These are phyloP conservation scores for Ceratosolen solmsi DNA, from an alignment of 1,140 invertebrate species.

Conservation along the genomic window DNA sequence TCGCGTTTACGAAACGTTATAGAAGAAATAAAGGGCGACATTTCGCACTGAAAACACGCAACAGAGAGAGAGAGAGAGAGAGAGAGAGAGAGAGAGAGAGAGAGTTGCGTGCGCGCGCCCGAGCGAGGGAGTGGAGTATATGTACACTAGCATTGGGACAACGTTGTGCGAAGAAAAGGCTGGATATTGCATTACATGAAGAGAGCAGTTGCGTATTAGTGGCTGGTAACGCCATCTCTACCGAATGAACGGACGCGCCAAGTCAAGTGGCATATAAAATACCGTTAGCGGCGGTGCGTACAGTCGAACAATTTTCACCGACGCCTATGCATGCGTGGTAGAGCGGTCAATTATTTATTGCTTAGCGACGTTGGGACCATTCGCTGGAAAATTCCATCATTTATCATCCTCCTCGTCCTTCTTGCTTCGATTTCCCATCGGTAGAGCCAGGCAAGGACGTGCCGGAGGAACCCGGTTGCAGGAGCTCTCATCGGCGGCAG, in stretches of 20 bases:
- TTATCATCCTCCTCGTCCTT: neutral
- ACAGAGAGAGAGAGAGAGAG: neutral
- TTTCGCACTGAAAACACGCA: too few relatives aligned
- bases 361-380: too few relatives aligned
- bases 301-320: neutral
- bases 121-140: too few relatives aligned
- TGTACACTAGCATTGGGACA: neutral
- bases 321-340: neutral
- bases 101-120: neutral
- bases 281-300: conserved; percentile 28
- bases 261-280: conserved; percentile 39
- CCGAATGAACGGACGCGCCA: conserved; percentile 43
- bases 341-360: neutral
- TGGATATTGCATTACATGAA: neutral
- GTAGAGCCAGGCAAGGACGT: too few relatives aligned
- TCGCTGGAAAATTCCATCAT: too few relatives aligned
- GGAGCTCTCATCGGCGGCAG: neutral
- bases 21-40: neutral
- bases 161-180: neutral
- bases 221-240: conserved; percentile 41
- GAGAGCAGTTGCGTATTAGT: neutral
- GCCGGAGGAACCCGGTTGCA: too few relatives aligned
- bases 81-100: neutral
- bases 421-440: neutral
- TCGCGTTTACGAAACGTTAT: too few relatives aligned